These are phyloP conservation scores for Boloria euphrosyne DNA, from an alignment of 2,888 invertebrate species.

Conservation along the genomic window DNA sequence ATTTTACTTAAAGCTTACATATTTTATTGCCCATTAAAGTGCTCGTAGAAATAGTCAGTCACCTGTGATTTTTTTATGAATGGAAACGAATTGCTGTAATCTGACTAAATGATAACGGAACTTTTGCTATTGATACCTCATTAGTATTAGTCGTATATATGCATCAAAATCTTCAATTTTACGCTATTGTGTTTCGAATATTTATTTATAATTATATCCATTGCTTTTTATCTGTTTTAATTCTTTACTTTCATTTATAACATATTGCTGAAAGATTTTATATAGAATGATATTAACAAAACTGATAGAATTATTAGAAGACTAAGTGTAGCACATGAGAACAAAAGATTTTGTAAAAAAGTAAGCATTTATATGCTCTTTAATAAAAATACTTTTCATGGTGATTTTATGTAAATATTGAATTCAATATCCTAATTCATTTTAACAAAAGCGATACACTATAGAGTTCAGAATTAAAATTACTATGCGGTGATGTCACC, in stretches of 20 bases:
- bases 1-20: slow-evolving; percentile 4
- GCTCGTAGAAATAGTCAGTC: slow-evolving; percentile 43
- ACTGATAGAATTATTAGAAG: neutral
- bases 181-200: slow-evolving; percentile 3
- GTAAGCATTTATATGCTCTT: neutral
- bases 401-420: slow-evolving; percentile 25
- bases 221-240: slow-evolving; percentile 1
- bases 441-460: slow-evolving; percentile 36
- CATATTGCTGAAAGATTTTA: neutral
- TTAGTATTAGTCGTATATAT: slow-evolving; percentile 65
- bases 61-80: slow-evolving; percentile 60
- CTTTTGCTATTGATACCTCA: slow-evolving; percentile 62
- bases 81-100: slow-evolving; percentile 43
- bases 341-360: slow-evolving; percentile 1
- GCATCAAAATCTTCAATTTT: slow-evolving; percentile 24
- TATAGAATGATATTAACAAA: neutral
- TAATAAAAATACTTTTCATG: slow-evolving; percentile 1
- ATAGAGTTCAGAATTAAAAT: slow-evolving; percentile 58
- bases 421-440: slow-evolving; percentile 23
- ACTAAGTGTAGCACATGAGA: neutral
- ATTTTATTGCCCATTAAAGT: slow-evolving; percentile 20
- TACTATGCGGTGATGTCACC: slow-evolving; percentile 68
- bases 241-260: neutral
- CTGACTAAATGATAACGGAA: slow-evolving; percentile 57
- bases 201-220: too few species aligned